Percentiles rank a stretch among this genome's conserved stretches.
Evolutionary conservation across 1,140 invertebrate genomes (phyloP).

Genomic region (Papilio dardanus): DNA sequence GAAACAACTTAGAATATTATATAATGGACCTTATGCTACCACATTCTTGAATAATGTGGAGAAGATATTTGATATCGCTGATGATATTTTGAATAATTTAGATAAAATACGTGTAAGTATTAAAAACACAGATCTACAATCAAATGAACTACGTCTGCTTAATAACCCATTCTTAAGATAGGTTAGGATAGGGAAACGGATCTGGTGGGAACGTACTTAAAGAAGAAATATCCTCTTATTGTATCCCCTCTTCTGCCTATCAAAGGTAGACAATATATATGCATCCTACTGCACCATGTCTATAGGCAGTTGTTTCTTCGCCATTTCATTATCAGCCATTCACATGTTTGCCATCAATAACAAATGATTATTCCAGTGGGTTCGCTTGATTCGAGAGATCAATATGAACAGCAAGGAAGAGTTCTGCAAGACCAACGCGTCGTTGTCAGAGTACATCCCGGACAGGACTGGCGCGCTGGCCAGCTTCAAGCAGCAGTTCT

Average conservation of each 20-base stretch:
- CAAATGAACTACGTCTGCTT: too few species aligned
- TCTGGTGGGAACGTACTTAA: too few species aligned
- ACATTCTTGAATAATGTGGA: constrained; percentile 56
- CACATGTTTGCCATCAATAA: not conserved
- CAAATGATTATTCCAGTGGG: constrained; percentile 54
- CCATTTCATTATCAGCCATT: too few species aligned
- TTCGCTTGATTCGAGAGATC: constrained; percentile 71
- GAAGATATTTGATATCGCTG: constrained; percentile 48
- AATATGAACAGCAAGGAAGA: constrained; percentile 63
- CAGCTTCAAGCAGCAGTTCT: constrained; percentile 56
- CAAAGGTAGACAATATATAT: too few species aligned
- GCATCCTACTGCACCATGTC: too few species aligned
- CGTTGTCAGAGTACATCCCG: constrained; percentile 72
- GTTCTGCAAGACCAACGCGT: constrained; percentile 64
- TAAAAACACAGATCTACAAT: not conserved
- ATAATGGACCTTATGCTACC: constrained; percentile 57
- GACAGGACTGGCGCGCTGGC: constrained; percentile 59
- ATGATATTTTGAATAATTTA: constrained; percentile 65
- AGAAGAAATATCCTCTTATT: too few species aligned
- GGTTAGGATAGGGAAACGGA: too few species aligned
- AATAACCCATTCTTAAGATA: too few species aligned
- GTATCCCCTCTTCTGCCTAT: too few species aligned
- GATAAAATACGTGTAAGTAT: constrained; percentile 75
- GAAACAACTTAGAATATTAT: constrained; percentile 57
- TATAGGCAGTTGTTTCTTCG: too few species aligned